Evolutionary conservation across 2,113 vertebrate species (phyloP).

Genomic region (Thalassarche chlororhynchos): DNA sequence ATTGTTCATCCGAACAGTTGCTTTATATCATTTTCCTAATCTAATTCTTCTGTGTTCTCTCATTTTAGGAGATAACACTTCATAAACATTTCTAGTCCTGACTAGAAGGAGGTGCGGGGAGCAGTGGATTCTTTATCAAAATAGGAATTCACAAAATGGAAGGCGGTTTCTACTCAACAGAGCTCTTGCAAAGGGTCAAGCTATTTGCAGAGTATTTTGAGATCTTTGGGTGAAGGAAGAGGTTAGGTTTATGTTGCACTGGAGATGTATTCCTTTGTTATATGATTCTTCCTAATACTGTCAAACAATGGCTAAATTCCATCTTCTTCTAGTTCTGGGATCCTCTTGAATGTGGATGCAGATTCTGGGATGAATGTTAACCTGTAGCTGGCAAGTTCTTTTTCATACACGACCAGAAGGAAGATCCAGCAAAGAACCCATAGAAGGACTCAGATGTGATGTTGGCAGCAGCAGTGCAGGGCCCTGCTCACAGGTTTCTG

Average conservation of each 20-base stretch:
- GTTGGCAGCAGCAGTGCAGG: not conserved
- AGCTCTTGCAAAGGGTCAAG: not conserved
- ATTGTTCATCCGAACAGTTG: not conserved
- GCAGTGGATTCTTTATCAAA: not conserved
- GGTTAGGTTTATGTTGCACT: not conserved
- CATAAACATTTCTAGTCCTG: not conserved
- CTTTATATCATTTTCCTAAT: not conserved
- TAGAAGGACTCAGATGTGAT: not conserved
- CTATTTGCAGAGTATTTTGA: not conserved
- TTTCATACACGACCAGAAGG: not conserved
- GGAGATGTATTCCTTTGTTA: not conserved
- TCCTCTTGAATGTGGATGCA: not conserved
- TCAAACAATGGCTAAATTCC: not conserved
- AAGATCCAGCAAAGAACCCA: not conserved
- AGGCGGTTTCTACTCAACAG: not conserved
- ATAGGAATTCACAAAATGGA: not conserved
- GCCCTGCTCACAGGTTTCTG: not conserved
- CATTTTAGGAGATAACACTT: not conserved
- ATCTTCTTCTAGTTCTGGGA: not conserved
- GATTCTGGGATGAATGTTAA: not conserved
- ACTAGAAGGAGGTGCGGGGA: not conserved
- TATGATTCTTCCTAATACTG: not conserved
- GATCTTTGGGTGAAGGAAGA: not conserved
- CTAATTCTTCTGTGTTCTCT: not conserved
- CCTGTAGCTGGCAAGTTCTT: not conserved